phyloP scores from a whole-genome alignment of 2,888 invertebrate species.

The Drosophila longiperda region DNA sequence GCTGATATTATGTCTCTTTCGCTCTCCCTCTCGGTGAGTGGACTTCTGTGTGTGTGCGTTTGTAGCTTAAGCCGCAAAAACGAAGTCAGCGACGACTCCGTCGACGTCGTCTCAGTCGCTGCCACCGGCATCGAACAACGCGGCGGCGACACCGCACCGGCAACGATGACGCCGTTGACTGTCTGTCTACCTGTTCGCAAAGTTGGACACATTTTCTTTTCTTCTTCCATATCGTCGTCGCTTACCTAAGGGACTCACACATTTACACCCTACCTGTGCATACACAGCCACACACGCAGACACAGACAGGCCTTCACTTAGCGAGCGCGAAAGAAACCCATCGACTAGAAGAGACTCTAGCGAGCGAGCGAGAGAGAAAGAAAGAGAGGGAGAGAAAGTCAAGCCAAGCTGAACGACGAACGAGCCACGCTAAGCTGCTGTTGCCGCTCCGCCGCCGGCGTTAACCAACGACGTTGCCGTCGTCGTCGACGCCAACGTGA shows the following conservation, averaged over 20 bases:
- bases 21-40: constrained; percentile 6
- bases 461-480: constrained; percentile 66
- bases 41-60: constrained; percentile 27
- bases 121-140: constrained; percentile 63
- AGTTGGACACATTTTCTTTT: constrained; percentile 79
- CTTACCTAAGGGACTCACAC: constrained; percentile 76
- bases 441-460: constrained; percentile 80
- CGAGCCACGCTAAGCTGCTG: constrained; percentile 78
- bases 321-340: constrained; percentile 17
- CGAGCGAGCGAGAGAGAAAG: constrained; percentile 6
- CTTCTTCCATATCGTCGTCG: constrained; percentile 54
- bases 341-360: constrained; percentile 27
- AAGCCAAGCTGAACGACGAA: constrained; percentile 82
- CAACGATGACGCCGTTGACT: constrained; percentile 54
- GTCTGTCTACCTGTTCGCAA: constrained; percentile 73
- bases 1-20: constrained; percentile 33
- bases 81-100: constrained; percentile 71
- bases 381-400: constrained; percentile 56
- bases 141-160: constrained; percentile 44
- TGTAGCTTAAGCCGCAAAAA: constrained; percentile 77
- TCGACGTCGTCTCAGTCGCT: constrained; percentile 62
- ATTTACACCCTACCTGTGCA: constrained; percentile 56
- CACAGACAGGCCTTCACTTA: background rate
- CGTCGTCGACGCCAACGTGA: constrained; percentile 38
- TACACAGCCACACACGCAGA: constrained; percentile 13